Conservation (phyloP, 2,888 invertebrate genomes). For the Scrobipalpa atriplicella region DNA sequence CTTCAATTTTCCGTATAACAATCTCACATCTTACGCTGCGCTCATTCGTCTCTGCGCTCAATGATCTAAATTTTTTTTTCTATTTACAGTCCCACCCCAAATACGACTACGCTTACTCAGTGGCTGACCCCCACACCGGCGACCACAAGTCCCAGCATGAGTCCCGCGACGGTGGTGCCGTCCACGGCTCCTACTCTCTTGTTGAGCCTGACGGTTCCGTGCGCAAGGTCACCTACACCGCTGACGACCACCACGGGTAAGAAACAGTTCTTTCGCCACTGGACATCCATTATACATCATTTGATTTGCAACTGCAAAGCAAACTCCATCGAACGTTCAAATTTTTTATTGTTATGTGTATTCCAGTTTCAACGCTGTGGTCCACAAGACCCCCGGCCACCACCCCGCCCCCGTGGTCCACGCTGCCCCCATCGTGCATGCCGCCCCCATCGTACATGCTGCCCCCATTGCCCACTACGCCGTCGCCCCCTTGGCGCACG, state of each 20-base stretch:
- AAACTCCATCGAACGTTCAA: background rate
- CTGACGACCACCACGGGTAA: slow-evolving; percentile 84
- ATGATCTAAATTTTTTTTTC: no score
- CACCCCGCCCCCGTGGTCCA: slow-evolving; percentile 71
- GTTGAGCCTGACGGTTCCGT: slow-evolving; percentile 85
- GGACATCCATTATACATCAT: no score
- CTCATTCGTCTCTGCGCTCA: no score
- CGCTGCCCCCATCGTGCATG: slow-evolving; percentile 57
- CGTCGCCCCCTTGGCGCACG: slow-evolving; percentile 59
- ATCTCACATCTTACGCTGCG: no score
- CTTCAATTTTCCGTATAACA: no score
- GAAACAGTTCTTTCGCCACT: no score
- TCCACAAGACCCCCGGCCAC: slow-evolving; percentile 77
- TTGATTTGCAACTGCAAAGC: no score
- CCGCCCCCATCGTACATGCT: slow-evolving; percentile 59
- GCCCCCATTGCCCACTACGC: slow-evolving; percentile 58
- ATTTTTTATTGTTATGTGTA: background rate
- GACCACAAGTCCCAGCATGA: slow-evolving; percentile 85
- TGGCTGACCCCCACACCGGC: slow-evolving; percentile 84
- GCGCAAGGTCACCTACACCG: slow-evolving; percentile 85
- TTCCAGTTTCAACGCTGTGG: slow-evolving; percentile 81
- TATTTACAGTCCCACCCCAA: slow-evolving; percentile 80
- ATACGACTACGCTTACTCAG: slow-evolving; percentile 84
- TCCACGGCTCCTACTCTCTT: slow-evolving; percentile 85
- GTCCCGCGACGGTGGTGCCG: slow-evolving; percentile 84